phyloP scores from a whole-genome alignment of 1,140 invertebrate species.

The Trachelipus rathkii region DNA sequence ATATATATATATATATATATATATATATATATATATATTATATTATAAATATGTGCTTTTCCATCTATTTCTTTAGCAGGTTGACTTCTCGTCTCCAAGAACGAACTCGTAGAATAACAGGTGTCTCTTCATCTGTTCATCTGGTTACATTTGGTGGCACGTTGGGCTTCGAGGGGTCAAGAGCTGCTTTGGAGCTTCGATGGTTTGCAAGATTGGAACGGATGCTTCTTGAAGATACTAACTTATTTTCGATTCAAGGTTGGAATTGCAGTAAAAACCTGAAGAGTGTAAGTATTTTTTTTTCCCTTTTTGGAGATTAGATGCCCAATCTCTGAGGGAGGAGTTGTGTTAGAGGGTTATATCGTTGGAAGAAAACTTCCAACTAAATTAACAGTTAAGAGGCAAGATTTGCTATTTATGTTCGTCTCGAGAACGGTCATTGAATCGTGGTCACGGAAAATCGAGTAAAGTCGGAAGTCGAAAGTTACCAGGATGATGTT shows the following conservation, averaged over 20 bases:
- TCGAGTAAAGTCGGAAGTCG: no score
- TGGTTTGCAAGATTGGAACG: neutral
- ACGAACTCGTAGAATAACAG: neutral
- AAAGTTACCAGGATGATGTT: no score
- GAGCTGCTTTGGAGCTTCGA: neutral
- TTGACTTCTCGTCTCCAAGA: no score
- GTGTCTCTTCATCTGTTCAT: neutral
- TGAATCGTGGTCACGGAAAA: no score
- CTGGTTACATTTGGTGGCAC: neutral
- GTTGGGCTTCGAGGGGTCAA: no score
- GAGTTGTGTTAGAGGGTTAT: no score
- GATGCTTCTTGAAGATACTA: neutral
- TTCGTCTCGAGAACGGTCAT: no score
- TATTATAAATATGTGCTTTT: neutral
- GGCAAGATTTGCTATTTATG: no score
- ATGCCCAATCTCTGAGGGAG: no score
- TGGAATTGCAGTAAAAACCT: neutral
- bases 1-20: slow-evolving; percentile 3
- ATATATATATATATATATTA: slow-evolving; percentile 10
- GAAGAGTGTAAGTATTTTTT: no score
- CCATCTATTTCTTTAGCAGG: neutral
- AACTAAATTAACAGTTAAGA: no score
- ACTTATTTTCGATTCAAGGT: neutral
- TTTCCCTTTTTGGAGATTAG: neutral
- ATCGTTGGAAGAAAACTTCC: no score